Evolutionary conservation across 2,797 vertebrate species (phyloP), one percentile per base, ranked within the genome.

Genomic region (Typhlichthys eigenmanni): DNA sequence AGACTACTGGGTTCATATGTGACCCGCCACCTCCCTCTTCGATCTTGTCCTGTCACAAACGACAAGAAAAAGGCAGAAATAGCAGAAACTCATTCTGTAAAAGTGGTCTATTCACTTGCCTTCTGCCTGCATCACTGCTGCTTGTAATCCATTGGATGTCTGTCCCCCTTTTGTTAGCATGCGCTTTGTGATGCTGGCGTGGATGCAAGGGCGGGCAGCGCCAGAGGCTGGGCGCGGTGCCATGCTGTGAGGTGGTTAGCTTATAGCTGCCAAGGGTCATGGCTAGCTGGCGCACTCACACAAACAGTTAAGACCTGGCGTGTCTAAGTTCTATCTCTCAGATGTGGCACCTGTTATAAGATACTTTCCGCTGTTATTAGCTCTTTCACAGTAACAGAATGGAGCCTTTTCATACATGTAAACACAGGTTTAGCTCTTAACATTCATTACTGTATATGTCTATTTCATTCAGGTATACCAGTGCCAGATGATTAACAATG

Each of bases 191-290:
- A 6, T 54, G 32, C 19, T 82, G 82, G 76, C 78, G 29, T 11
- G 1, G 5, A 66, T 57, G 68, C 73, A 71, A 74, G 73, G 61
- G 65, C 70, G 49, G 24, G 50, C 68, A 55, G 47, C 16, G 32
- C 53, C 46, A 43, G 47, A 24, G 52, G 58, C n/a, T 34, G 69
- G 80, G 69, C 71, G 19, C 54, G 47, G 38, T 52, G 74, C 73
- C 51, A 1, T 1, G 16, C 32, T 66, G 9, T 48, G 17, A 8
- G 43, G 43, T 51, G 51, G 55, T 67, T 60, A 64, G 67, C 66
- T 71, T 71, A 66, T 17, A 59, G 66, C 71, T 72, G 74, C 69
- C 68, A 73, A 69, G 73, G 74, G 65, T 78, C 56, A 49, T 9
- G 24, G 47, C 13, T 62, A 51, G 68, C 34, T 51, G 24, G 12